Evolutionary conservation across 2,113 vertebrate species (phyloP), one percentile per base, ranked within the genome.

Genomic region (Bubo scandiacus): DNA sequence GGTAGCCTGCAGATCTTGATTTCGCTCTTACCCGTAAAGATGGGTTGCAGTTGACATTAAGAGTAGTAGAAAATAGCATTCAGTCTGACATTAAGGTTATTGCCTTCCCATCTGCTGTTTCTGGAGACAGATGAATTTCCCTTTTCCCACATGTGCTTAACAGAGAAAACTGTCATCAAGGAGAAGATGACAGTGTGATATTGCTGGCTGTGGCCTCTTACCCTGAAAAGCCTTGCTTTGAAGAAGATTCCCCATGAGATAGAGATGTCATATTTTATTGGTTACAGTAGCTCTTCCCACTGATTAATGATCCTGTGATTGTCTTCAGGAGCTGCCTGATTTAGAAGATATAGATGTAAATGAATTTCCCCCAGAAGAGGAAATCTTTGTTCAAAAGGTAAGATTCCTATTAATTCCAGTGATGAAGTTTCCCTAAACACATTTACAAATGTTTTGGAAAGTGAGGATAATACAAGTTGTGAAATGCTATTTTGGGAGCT

Each of bases 301-400:
- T 52, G 45, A 74, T 89, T 52, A 88, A 58, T 17, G 4, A 61
- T 34, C 52, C 81, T 42, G 36, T 93, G 16, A 12, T 86, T 94
- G 68, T 82, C 75, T 95, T 65, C 96, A 99, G 99, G 99, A 99
- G 70, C 98, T 99, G 71, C 99, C 99, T 7, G 99, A 99, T 97
- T 97, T 99, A 93, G 99, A 99, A 91, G 99, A 99, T 18, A 49
- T 96, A 30, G 97, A 98, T 47, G 16, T 83, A 12, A 74, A 63
- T 6, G 81, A 96, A 6, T 47, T 55, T 29, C 9, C 52, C 32
- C 23, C 32, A 9, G 75, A 57, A 71, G 96, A 96, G 12, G 77
- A 96, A 19, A 22, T 73, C 14, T 87, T 97, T 47, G 85, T 78
- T 86, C 92, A 82, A 59, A 88, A 98, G 95, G 97, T 97, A 93